phyloP scores from a whole-genome alignment of 2,888 invertebrate genomes.

The Pharmacophagus antenor region DNA sequence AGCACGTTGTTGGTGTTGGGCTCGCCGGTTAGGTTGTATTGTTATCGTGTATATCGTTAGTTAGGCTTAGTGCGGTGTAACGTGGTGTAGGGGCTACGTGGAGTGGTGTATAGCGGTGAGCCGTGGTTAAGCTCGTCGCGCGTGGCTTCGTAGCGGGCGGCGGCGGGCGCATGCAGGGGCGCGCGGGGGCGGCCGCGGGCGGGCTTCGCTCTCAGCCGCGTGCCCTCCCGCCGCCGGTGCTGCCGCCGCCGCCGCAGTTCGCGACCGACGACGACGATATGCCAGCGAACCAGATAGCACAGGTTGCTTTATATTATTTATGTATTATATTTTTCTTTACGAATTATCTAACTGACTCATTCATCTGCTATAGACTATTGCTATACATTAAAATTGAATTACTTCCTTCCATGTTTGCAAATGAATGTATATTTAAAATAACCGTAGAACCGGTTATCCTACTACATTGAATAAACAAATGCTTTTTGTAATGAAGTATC shows the following conservation, averaged over 20 bases:
- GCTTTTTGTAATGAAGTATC: too few species aligned
- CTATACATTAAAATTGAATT: too few species aligned
- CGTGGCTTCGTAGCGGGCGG: conserved; percentile 50
- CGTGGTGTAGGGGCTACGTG: neutral
- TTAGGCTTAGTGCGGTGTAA: neutral
- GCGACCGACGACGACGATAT: conserved; percentile 72
- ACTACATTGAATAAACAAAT: too few species aligned
- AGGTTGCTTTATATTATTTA: conserved; percentile 46
- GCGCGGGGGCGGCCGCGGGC: conserved; percentile 74
- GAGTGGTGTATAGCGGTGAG: conserved; percentile 33
- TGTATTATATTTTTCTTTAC: neutral
- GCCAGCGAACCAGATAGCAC: conserved; percentile 77
- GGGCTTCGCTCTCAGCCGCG: conserved; percentile 76
- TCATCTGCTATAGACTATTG: too few species aligned
- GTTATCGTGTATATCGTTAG: neutral
- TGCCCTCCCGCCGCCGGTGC: conserved; percentile 73
- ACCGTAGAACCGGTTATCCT: too few species aligned
- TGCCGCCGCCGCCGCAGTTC: conserved; percentile 74
- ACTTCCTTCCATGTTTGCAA: too few species aligned
- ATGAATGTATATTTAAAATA: too few species aligned
- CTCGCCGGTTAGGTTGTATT: neutral
- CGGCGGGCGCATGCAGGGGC: conserved; percentile 75
- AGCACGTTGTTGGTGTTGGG: neutral
- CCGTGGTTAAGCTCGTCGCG: conserved; percentile 35
- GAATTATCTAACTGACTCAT: too few species aligned